Evolutionary conservation across 2,888 invertebrate species (phyloP), one percentile per base, ranked within the genome.

Genomic region (Andrena praecox): DNA sequence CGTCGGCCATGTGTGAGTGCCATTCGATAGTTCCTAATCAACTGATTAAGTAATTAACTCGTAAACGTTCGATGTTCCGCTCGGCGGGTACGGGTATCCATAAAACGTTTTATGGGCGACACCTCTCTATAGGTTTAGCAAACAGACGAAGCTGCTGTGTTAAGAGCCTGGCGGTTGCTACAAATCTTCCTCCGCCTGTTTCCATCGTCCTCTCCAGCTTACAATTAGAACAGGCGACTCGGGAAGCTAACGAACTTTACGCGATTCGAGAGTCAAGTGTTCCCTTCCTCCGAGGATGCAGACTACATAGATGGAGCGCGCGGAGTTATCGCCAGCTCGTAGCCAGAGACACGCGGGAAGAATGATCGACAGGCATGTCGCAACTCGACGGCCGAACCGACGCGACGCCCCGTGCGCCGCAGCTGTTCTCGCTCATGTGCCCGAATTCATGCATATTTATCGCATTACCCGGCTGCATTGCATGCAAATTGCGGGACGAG

Each of bases 391-490:
- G 33, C 10, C 33, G 1, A 24, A n/a, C 29, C 50, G 27, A 1
- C 27, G 52, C 50, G 8, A 35, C 52, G 24, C 31, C 76, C 76
- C 33, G n/a, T 3, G 12, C 4, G 20, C 24, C 27, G 64, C 67
- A 56, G 67, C 70, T 68, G 75, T 83, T 80, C 70, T 74, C 85
- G 62, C 76, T 80, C 60, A 56, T 76, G 74, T 77, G 54, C 75
- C 84, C 86, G 79, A 87, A 87, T 85, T 80, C 87, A 87, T 87
- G 86, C 87, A 87, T 87, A 87, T 87, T 87, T 87, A 87, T 85
- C 85, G 86, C 67, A 80, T 69, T 75, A 80, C 77, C 81, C 63
- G 77, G 76, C 68, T 77, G 76, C 85, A 86, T 89, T 82, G 86
- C 82, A 89, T 89, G 89, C 85, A 89, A 87, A 89, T 89, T 67